phyloP scores from a whole-genome alignment of 2,113 vertebrate species.

The Crotalus tigris region DNA sequence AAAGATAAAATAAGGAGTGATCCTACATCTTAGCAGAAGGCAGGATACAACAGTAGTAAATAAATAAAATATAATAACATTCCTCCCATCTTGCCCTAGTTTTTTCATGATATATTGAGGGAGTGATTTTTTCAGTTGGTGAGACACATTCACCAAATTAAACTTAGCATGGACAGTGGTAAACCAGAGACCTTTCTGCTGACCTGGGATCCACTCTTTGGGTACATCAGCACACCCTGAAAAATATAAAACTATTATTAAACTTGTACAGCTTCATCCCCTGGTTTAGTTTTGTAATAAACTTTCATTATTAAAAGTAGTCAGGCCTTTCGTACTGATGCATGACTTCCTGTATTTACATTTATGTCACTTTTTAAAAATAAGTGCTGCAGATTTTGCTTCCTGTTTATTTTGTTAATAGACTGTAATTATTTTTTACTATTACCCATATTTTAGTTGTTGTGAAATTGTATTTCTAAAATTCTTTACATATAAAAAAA shows the following conservation, averaged over 20 bases:
- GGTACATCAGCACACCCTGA: neutral
- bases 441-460: neutral
- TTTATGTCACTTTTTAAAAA: neutral
- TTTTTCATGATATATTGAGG: neutral
- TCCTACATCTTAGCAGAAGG: neutral
- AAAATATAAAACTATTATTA: neutral
- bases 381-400: neutral
- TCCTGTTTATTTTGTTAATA: neutral
- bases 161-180: neutral
- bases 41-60: neutral
- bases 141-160: neutral
- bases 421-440: neutral
- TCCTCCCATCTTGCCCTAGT: neutral
- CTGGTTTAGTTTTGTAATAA: neutral
- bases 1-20: neutral
- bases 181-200: neutral
- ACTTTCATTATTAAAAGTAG: neutral
- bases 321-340: neutral
- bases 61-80: neutral
- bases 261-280: neutral
- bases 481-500: neutral
- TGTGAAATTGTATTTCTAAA: neutral
- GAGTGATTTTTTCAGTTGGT: neutral
- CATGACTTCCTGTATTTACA: neutral
- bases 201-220: neutral